These are phyloP conservation scores for Malurus elegans DNA, from an alignment of 2,113 vertebrate genomes.

Conservation along the genomic window DNA sequence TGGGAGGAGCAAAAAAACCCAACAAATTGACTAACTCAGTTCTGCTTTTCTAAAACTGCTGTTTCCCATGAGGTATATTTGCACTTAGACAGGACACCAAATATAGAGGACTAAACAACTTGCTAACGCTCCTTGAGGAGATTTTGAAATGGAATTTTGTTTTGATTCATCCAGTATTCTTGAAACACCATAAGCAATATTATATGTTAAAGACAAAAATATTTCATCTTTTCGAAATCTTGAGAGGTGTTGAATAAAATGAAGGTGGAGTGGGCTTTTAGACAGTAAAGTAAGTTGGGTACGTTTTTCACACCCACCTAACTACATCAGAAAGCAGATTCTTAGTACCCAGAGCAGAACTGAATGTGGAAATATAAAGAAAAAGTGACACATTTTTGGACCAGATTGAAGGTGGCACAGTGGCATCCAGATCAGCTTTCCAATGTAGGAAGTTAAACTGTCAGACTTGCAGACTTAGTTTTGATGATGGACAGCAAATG, in stretches of 20 bases:
- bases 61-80: neutral
- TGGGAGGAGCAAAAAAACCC: neutral
- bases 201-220: neutral
- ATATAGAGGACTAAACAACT: neutral
- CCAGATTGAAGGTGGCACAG: neutral
- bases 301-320: neutral
- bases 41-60: neutral
- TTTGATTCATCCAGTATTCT: neutral
- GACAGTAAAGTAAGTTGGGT: neutral
- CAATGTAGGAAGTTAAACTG: neutral
- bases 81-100: neutral
- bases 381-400: neutral
- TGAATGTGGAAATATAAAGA: neutral
- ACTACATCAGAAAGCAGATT: neutral
- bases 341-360: neutral
- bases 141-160: neutral
- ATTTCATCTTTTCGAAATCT: conserved; percentile 8
- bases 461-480: neutral
- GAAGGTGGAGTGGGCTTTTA: conserved; percentile 35
- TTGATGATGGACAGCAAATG: neutral
- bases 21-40: neutral
- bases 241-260: conserved; percentile 30
- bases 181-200: neutral
- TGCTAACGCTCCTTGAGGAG: neutral
- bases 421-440: neutral